These are phyloP conservation scores for Hippasteria phrygiana DNA, from an alignment of 53 echinoderm and acorn worm genomes.

Conservation along the genomic window DNA sequence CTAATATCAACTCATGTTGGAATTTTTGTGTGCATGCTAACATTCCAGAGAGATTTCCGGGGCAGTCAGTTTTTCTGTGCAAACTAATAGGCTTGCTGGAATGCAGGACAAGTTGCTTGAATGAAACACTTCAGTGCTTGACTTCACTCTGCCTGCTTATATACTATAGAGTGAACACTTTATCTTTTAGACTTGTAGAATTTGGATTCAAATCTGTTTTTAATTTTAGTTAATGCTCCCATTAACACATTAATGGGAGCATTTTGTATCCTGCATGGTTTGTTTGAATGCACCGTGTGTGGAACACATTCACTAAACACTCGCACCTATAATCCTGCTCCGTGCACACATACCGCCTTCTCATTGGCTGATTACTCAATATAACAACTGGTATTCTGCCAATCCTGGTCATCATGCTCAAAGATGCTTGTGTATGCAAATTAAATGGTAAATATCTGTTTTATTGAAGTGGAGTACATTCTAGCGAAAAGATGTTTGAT, in stretches of 20 bases:
- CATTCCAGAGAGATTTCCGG: too few species aligned
- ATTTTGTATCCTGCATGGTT: conserved; percentile 8
- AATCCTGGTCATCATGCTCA: not conserved
- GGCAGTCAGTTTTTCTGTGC: too few species aligned
- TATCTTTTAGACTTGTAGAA: too few species aligned
- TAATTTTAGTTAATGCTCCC: not conserved
- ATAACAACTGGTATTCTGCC: not conserved
- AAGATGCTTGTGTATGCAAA: not conserved
- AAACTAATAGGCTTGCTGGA: too few species aligned
- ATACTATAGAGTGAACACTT: too few species aligned
- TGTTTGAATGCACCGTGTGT: not conserved
- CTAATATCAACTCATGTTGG: not conserved
- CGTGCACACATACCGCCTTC: conserved; percentile 9
- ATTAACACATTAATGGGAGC: not conserved
- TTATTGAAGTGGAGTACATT: too few species aligned
- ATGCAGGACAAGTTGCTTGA: too few species aligned
- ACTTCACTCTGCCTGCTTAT: too few species aligned
- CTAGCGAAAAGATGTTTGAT: too few species aligned
- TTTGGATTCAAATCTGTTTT: too few species aligned
- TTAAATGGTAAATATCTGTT: too few species aligned
- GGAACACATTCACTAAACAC: not conserved
- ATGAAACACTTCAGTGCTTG: too few species aligned
- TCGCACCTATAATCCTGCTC: conserved; percentile 1
- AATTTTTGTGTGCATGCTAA: not conserved
- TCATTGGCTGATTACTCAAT: not conserved